These are phyloP conservation scores for Macrotrachela quadricornifera DNA, from an alignment of 1,140 invertebrate genomes.

Conservation along the genomic window DNA sequence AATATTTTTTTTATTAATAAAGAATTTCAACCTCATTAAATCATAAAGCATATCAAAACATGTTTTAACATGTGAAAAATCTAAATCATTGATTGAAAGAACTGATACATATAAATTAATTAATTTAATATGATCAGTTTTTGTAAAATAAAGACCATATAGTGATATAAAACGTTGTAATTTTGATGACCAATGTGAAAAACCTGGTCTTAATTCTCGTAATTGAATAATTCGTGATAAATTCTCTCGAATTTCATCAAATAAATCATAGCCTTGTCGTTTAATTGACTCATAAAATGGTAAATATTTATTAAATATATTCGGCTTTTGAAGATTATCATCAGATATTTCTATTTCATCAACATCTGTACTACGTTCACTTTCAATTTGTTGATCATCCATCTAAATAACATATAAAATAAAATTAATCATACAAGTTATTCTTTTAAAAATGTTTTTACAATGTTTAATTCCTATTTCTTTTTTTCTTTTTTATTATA, in stretches of 20 bases:
- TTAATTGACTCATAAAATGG: constrained; percentile 30
- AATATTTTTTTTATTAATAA: constrained; percentile 2
- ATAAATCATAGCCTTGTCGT: constrained; percentile 23
- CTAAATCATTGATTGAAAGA: constrained; percentile 49
- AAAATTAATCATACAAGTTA: too few relatives aligned
- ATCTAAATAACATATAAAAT: too few relatives aligned
- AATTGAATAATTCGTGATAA: constrained; percentile 27
- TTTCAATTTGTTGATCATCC: too few relatives aligned
- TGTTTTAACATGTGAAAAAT: constrained; percentile 46
- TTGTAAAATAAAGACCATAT: constrained; percentile 64
- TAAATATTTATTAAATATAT: constrained; percentile 22
- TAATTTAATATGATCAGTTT: constrained; percentile 66
- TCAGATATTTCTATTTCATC: too few relatives aligned
- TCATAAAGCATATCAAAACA: constrained; percentile 32
- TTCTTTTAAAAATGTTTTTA: too few relatives aligned
- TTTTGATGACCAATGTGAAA: constrained; percentile 23
- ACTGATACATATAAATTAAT: constrained; percentile 61
- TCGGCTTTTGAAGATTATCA: background rate
- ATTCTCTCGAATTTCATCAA: constrained; percentile 32
- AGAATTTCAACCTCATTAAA: constrained; percentile 28
- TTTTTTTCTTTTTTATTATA: too few relatives aligned
- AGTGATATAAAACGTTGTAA: constrained; percentile 36
- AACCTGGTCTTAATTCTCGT: constrained; percentile 29
- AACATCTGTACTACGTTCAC: too few relatives aligned
- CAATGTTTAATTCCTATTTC: too few relatives aligned